A percentile compares a stretch with the other conserved stretches of the same genome.
Conservation (phyloP, 1,140 invertebrate species). For the Hyles euphorbiae region DNA sequence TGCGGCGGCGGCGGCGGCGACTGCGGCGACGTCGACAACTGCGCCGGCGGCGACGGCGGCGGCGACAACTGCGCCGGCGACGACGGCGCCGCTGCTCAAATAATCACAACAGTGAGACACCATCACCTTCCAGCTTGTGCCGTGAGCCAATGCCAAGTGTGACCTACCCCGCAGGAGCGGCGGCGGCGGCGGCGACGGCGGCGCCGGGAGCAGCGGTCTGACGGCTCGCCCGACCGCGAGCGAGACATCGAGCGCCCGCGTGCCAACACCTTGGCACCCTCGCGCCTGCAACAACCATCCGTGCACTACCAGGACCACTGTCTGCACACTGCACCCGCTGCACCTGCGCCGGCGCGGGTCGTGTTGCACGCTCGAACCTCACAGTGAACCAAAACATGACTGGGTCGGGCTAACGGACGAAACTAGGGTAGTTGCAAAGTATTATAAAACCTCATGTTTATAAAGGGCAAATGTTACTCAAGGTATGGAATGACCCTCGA, state of each 20-base stretch:
- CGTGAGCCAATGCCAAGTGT: too few relatives aligned
- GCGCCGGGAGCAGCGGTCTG: slow-evolving; percentile 21
- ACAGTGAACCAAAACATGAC: too few relatives aligned
- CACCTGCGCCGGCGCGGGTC: too few relatives aligned
- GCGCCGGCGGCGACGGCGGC: slow-evolving; percentile 17
- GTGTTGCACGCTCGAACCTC: too few relatives aligned
- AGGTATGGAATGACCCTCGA: too few relatives aligned
- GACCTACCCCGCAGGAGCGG: slow-evolving; percentile 9
- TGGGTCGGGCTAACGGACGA: too few relatives aligned
- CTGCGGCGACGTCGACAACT: slow-evolving; percentile 17
- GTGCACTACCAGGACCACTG: too few relatives aligned
- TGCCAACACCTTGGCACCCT: slow-evolving; percentile 15
- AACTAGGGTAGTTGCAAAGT: too few relatives aligned
- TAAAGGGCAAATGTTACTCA: too few relatives aligned
- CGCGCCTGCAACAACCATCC: slow-evolving; percentile 12
- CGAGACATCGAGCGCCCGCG: slow-evolving; percentile 19
- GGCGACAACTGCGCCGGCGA: slow-evolving; percentile 12
- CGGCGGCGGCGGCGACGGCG: slow-evolving; percentile 11
- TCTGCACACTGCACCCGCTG: too few relatives aligned
- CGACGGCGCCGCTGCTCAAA: slow-evolving; percentile 12
- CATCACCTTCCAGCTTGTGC: neutral
- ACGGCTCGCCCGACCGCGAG: slow-evolving; percentile 16
- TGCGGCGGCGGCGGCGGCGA: slow-evolving; percentile 22
- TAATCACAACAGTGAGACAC: neutral
- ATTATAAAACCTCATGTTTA: too few relatives aligned